Base-by-base conservation (phyloP, 2,888 invertebrate genomes). In the Theretra japonica region DNA sequence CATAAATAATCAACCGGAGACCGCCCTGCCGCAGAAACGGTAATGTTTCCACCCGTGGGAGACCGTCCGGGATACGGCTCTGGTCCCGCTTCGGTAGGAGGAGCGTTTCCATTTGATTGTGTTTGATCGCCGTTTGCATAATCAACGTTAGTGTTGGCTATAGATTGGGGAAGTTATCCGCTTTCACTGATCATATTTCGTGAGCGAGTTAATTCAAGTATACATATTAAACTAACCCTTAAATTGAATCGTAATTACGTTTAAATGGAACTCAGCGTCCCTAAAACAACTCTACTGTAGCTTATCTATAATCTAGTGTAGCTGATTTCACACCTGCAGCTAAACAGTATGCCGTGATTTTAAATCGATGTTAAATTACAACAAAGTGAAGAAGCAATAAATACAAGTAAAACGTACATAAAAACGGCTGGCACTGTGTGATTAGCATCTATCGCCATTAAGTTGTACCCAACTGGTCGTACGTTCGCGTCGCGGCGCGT, bases 1-100 rank as follows among this genome's bases (percentile, higher is more conserved):
- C 89, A 91, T 92, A 91, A 91, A 92, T 91, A 90, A 90, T 82
- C 78, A 81, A 84, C 78, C 77, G 77, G 77, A 83, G 83, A 80
- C 85, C 91, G 89, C 89, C 90, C 88, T 80, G 81, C 83, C 80
- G 83, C 82, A 79, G 81, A 85, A 84, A 84, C 84, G 86, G 85
- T 86, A 88, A 86, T 86, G 82, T 82, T 80, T 81, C 77, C 78
- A 82, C 81, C 80, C 82, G 81, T 82, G 82, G 83, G 84, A 86
- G 80, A 83, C 78, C 80, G 75, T 23, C n/a, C 77, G 79, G 82
- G 82, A 83, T 82, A 79, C 79, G 75, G 74, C 74, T 75, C 79
- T 69, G 74, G 77, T 78, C 19, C 25, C 25, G 70, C 56, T 56
- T 65, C 56, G 50, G 48, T 25, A 28, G 60, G 3, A 30, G 33